phyloP scores from a whole-genome alignment of 2,113 vertebrate species.

The Camelus bactrianus region DNA sequence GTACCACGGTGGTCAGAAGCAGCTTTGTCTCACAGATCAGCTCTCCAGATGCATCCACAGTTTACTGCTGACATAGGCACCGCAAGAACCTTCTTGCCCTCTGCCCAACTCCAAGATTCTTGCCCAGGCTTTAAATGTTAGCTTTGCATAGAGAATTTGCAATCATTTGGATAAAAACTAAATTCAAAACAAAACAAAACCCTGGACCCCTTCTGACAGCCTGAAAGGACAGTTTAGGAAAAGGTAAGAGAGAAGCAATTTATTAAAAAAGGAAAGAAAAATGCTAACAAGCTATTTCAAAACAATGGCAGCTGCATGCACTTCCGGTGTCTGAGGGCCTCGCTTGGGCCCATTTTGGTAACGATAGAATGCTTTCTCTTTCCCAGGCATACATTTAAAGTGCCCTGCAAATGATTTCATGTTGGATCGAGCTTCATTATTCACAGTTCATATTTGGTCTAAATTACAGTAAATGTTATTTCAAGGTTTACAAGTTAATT shows the following conservation, averaged over 20 bases:
- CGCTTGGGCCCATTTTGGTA: conserved; percentile 63
- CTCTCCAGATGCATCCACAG: conserved; percentile 3
- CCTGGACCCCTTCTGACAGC: not conserved
- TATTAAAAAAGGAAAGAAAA: conserved; percentile 50
- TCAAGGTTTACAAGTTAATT: conserved; percentile 86
- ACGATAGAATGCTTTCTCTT: conserved; percentile 62
- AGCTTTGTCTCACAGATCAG: not conserved
- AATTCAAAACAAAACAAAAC: conserved; percentile 59
- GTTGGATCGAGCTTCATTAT: conserved; percentile 83
- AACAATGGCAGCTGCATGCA: conserved; percentile 54
- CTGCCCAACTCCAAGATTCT: not conserved
- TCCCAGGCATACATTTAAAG: conserved; percentile 80
- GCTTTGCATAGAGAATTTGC: conserved; percentile 12
- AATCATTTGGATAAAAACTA: conserved; percentile 51
- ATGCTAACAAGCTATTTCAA: conserved; percentile 69
- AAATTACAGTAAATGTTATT: conserved; percentile 86
- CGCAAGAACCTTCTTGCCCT: conserved; percentile 7
- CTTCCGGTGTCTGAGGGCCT: conserved; percentile 42
- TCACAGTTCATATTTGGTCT: conserved; percentile 85
- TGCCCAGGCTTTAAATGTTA: conserved; percentile 7
- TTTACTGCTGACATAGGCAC: not conserved
- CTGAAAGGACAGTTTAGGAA: conserved; percentile 63
- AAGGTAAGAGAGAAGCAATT: conserved; percentile 40
- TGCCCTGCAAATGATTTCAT: conserved; percentile 76
- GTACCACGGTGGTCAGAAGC: not conserved